Percentiles rank a stretch among this genome's conserved stretches.
Evolutionary conservation across 2,888 invertebrate genomes (phyloP).

Genomic region (Pegoplata infirma): DNA sequence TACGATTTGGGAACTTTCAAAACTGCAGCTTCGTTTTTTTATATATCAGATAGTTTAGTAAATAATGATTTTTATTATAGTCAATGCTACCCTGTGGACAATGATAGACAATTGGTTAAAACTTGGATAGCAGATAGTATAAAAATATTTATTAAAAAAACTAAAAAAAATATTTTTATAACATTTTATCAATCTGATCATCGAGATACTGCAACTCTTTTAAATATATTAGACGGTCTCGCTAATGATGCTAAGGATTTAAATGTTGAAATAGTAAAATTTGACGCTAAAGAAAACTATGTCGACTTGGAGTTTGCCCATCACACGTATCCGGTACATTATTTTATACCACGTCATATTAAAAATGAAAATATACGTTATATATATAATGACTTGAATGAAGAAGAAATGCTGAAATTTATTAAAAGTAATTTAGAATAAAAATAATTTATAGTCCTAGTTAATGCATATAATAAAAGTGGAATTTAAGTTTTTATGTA

Average conservation of each 20-base stretch:
- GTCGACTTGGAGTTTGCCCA: no score
- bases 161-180: constrained; percentile 37
- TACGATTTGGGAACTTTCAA: constrained; percentile 25
- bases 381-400: no score
- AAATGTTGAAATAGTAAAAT: no score
- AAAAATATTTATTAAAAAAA: constrained; percentile 13
- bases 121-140: constrained; percentile 43
- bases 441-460: no score
- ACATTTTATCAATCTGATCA: constrained; percentile 36
- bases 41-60: constrained; percentile 24
- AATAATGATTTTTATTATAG: constrained; percentile 35
- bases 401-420: no score
- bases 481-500: no score
- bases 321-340: no score
- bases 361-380: no score
- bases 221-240: constrained; percentile 29
- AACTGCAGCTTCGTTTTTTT: constrained; percentile 27
- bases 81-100: constrained; percentile 28
- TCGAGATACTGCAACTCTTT: constrained; percentile 3
- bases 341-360: no score
- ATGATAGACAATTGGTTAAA: constrained; percentile 22
- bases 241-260: background rate
- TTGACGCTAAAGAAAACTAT: no score
- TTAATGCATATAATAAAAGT: no score
- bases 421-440: no score